These are phyloP conservation scores for Sepiola atlantica DNA, from an alignment of 2,888 invertebrate genomes.

Conservation along the genomic window DNA sequence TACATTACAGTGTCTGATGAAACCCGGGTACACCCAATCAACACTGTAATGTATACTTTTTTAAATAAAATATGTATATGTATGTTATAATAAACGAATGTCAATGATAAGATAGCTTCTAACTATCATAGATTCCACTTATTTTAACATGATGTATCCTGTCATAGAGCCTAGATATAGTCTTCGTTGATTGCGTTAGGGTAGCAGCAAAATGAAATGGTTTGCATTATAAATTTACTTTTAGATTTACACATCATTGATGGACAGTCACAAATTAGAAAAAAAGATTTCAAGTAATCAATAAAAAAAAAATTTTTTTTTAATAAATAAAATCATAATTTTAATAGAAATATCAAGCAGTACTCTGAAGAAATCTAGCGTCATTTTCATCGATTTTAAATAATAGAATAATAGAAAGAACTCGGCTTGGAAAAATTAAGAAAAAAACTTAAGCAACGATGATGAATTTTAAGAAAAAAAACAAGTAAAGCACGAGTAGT, in stretches of 20 bases:
- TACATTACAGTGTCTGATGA: too few species aligned
- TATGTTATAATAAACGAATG: too few species aligned
- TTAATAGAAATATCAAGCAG: background rate
- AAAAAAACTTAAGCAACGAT: background rate
- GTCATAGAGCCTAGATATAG: background rate
- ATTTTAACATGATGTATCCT: background rate
- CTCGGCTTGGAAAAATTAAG: background rate
- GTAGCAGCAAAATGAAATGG: background rate
- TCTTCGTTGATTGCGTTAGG: background rate
- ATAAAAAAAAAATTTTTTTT: too few species aligned
- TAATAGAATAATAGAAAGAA: background rate
- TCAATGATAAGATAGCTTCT: too few species aligned
- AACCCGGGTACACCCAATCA: too few species aligned
- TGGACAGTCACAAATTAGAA: background rate
- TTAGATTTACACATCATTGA: background rate
- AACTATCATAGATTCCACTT: background rate
- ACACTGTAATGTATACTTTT: too few species aligned
- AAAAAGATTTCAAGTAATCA: background rate
- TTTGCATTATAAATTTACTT: background rate
- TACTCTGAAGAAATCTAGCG: background rate
- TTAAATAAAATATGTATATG: too few species aligned
- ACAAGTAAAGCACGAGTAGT: too few species aligned
- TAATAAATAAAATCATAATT: background rate
- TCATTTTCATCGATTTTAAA: background rate
- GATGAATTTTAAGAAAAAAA: too few species aligned